Conservation (phyloP, 2,113 vertebrate species). For the Lipotes vexillifer region DNA sequence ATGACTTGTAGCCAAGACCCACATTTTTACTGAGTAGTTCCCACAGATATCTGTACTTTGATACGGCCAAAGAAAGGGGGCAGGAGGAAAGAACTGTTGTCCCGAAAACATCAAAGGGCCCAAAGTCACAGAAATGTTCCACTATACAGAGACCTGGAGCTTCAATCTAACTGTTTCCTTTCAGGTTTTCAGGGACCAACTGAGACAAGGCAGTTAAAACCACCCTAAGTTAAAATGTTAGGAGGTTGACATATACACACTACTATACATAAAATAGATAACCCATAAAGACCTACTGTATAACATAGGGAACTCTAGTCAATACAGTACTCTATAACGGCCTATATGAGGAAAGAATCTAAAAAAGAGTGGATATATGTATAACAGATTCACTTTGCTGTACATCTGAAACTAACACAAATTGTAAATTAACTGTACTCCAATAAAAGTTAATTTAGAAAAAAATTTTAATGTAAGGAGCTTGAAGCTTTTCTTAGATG, state of each 20-base stretch:
- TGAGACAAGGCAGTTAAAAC: neutral
- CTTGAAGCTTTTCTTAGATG: neutral
- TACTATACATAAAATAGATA: neutral
- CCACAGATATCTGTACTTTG: neutral
- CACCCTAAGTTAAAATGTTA: neutral
- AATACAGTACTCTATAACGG: neutral
- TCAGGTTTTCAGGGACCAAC: neutral
- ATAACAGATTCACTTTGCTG: neutral
- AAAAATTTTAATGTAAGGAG: neutral
- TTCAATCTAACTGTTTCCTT: neutral
- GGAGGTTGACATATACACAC: neutral
- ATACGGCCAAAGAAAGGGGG: neutral
- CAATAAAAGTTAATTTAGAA: neutral
- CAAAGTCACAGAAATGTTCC: neutral
- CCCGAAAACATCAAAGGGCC: neutral
- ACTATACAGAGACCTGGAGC: neutral
- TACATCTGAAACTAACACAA: neutral
- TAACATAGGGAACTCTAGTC: neutral
- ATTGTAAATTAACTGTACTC: neutral
- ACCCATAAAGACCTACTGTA: neutral
- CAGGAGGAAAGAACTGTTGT: neutral
- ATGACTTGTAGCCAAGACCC: neutral
- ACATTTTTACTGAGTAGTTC: neutral
- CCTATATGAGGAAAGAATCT: neutral
- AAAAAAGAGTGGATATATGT: neutral